Evolutionary conservation across 1,140 invertebrate genomes (phyloP).

Genomic region (Trachelipus rathkii): DNA sequence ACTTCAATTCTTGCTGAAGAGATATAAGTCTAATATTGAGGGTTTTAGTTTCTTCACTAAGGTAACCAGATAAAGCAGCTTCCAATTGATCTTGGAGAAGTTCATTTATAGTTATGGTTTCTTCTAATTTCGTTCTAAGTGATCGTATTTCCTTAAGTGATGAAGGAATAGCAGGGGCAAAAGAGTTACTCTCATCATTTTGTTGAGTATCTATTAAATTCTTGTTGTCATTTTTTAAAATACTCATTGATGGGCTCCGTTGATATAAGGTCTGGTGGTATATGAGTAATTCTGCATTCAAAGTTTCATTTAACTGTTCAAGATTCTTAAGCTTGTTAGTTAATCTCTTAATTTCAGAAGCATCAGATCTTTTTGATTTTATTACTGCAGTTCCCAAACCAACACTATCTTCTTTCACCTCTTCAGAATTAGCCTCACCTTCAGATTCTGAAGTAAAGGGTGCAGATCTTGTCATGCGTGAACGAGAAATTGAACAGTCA

Average conservation of each 20-base stretch:
- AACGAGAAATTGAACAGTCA: constrained; percentile 35
- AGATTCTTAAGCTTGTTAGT: constrained; percentile 45
- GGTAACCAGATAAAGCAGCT: constrained; percentile 33
- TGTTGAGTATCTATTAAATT: not conserved
- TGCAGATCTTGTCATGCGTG: constrained; percentile 23
- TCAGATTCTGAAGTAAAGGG: constrained; percentile 42
- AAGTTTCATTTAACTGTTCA: constrained; percentile 51
- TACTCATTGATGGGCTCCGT: constrained; percentile 16
- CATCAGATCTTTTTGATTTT: constrained; percentile 37
- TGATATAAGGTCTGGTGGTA: constrained; percentile 43
- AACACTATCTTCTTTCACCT: constrained; percentile 14
- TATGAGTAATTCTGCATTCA: constrained; percentile 50
- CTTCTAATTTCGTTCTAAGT: constrained; percentile 50
- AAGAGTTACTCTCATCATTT: constrained; percentile 28
- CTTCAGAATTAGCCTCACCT: constrained; percentile 29
- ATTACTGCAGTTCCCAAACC: constrained; percentile 29
- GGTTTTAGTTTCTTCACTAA: constrained; percentile 28
- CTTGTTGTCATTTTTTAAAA: not conserved
- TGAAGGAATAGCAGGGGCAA: constrained; percentile 30
- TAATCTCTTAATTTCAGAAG: constrained; percentile 46
- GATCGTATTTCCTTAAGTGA: constrained; percentile 50
- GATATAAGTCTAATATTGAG: not conserved
- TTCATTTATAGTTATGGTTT: constrained; percentile 50
- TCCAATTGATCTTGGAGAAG: constrained; percentile 49
- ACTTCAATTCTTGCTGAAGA: not conserved